phyloP scores from a whole-genome alignment of 53 echinoderm and acorn worm genomes.

The Antedon mediterranea region DNA sequence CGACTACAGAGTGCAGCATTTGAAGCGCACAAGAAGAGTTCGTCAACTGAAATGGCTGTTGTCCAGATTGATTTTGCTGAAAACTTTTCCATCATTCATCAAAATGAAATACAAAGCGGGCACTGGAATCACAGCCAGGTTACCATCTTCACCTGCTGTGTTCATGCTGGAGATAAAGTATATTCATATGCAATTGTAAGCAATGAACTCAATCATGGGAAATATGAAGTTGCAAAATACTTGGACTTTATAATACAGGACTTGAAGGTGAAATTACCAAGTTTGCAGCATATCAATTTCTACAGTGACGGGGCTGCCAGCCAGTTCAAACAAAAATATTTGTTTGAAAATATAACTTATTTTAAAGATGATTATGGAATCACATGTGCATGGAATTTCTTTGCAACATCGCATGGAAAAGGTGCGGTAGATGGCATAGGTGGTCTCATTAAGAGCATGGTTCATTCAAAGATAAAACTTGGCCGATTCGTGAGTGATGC shows the following conservation, averaged over 20 bases:
- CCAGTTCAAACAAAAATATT: constrained; percentile 23
- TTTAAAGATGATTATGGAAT: constrained; percentile 7
- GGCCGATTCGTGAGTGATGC: too few species aligned
- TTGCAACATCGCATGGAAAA: not conserved
- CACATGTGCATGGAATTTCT: constrained; percentile 8
- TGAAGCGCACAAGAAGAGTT: constrained; percentile 10
- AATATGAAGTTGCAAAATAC: constrained; percentile 17
- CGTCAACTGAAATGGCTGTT: not conserved
- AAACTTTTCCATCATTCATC: constrained; percentile 22
- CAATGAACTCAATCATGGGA: constrained; percentile 30
- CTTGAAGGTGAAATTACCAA: not conserved
- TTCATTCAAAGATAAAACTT: not conserved
- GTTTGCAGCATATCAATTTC: not conserved
- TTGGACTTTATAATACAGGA: constrained; percentile 11
- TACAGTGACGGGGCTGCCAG: constrained; percentile 27
- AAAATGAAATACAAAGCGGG: constrained; percentile 41
- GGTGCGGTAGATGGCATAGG: not conserved
- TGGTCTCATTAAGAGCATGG: not conserved
- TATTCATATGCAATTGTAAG: constrained; percentile 20
- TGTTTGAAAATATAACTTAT: constrained; percentile 18
- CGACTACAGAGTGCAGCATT: constrained; percentile 32
- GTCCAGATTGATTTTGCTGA: constrained; percentile 38
- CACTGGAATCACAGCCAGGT: constrained; percentile 38
- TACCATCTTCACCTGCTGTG: constrained; percentile 23
- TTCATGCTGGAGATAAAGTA: not conserved